Evolutionary conservation across 2,888 invertebrate genomes (phyloP), one percentile per base, ranked within the genome.

Genomic region (Catocala fraxini): DNA sequence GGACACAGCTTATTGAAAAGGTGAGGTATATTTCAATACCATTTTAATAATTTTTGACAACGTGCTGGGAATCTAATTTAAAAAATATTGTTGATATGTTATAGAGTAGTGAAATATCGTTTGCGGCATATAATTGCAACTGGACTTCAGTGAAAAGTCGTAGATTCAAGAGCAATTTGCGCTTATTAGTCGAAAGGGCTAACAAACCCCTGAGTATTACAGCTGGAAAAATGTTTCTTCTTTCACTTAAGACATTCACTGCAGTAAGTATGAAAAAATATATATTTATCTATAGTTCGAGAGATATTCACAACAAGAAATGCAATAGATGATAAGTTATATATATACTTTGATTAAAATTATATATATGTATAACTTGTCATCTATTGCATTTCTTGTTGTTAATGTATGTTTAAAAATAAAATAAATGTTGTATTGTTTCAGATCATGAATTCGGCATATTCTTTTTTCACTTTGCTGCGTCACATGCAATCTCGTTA

Each of bases 381-480:
- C 11, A 6, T 45, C 5, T 43, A 39, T 41, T 13, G 5, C 12
- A 6, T 10, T 39, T 51, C 6, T 51, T 11, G 5, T 51, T 25
- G 41, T 39, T 49, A 6, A 33, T 34, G 10, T 33, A 2, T 11
- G 9, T 9, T 13, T 9, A 33, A 6, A 15, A 12, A 35, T 34
- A n/a, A 13, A 39, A 25, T 39, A 9, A 46, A 6, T 46, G 13
- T 46, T 4, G 39, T 46, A 33, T 56, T 49, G 45, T 91, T 91
- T 61, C 88, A 91, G 91, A 89, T 91, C 56, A 89, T 91, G 76
- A 90, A 91, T 66, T 83, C 91, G 2, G 84, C 90, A 0, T 91
- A 91, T 68, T 92, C 92, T 0, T 88, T 89, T 65, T 91, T 87
- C 63, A 88, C 90, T 54, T 68, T 92, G 43, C 76, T 91, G 9